phyloP scores from a whole-genome alignment of 2,797 vertebrate species.

The Neosilurus hyrtlii region DNA sequence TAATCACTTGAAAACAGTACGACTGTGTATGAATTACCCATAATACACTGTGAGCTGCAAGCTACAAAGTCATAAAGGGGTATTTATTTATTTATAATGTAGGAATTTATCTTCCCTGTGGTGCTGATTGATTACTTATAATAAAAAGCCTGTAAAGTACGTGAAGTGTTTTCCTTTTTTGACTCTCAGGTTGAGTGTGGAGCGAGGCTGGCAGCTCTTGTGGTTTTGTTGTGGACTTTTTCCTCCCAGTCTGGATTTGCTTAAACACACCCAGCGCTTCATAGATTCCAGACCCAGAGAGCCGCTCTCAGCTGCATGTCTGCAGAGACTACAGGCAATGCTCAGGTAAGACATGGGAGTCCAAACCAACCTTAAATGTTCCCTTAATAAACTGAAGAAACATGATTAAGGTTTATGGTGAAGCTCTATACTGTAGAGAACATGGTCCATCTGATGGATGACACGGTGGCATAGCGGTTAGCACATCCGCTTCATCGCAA shows the following conservation, averaged over 20 bases:
- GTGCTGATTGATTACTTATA: neutral
- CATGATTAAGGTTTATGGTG: neutral
- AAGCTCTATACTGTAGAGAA: no score
- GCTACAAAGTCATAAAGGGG: neutral
- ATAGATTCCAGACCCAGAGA: slow-evolving; percentile 80
- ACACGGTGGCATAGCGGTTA: no score
- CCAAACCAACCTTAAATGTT: neutral
- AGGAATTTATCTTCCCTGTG: neutral
- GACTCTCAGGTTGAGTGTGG: slow-evolving; percentile 78
- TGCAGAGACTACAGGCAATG: slow-evolving; percentile 78
- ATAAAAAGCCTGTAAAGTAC: neutral
- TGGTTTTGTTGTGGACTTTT: slow-evolving; percentile 93
- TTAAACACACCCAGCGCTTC: slow-evolving; percentile 80
- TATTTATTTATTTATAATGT: no score
- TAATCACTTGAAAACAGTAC: neutral
- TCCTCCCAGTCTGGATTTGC: slow-evolving; percentile 76
- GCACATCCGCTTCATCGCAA: no score
- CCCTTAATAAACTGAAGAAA: neutral
- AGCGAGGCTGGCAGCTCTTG: slow-evolving; percentile 90
- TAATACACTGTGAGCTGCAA: neutral
- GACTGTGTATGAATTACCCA: neutral
- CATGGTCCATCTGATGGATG: no score
- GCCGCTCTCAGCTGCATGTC: slow-evolving; percentile 73
- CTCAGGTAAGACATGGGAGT: slow-evolving; percentile 59
- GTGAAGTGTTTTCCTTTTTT: neutral